Base-by-base conservation (phyloP, 2,113 vertebrate genomes). In the Xiphorhynchus elegans region DNA sequence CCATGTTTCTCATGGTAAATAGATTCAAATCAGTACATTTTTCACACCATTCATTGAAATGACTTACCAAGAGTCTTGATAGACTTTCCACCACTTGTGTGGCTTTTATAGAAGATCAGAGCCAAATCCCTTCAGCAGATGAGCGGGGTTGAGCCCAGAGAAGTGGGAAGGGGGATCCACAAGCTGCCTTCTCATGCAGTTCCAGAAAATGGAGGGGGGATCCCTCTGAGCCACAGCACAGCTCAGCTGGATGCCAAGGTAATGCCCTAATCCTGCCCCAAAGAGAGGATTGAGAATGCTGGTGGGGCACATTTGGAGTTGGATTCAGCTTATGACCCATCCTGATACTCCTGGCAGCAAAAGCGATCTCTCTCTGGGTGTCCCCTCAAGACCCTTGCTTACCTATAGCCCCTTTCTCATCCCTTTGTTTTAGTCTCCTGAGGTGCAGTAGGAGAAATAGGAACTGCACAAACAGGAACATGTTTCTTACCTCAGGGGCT, bases 391-490 rank as follows among this genome's bases (percentile, higher is more conserved):
- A 13, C 13, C 20, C 1, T 0, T 53, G 21, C 44, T 26, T 83
- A 17, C 37, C 18, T 60, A 25, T n/a, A 80, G 6, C 10, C 7
- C 18, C 14, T 24, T 90, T 24, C 66, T 23, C 35, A n/a, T 46
- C 16, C 35, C 21, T 64, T 76, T 67, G 5, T 42, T 72, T 72
- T 37, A 10, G 28, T 25, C 4, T 26, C 37, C n/a, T 42, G 28
- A 40, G 1, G 1, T 2, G 1, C 1, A 0, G 42, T 13, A 56
- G n/a, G 18, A 72, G 64, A 87, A 78, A 62, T 0, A 47, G 52
- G 47, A 90, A 23, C 7, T 9, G 49, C 20, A 79, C 13, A 85
- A 64, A 60, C 0, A 6, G 1, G 6, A 7, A 4, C 0, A 0
- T 25, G 15, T 75, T 90, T 69, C 53, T 63, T 24, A 24, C 33